Evolutionary conservation across 2,888 invertebrate species (phyloP).

Genomic region (Latrodectus hesperus): DNA sequence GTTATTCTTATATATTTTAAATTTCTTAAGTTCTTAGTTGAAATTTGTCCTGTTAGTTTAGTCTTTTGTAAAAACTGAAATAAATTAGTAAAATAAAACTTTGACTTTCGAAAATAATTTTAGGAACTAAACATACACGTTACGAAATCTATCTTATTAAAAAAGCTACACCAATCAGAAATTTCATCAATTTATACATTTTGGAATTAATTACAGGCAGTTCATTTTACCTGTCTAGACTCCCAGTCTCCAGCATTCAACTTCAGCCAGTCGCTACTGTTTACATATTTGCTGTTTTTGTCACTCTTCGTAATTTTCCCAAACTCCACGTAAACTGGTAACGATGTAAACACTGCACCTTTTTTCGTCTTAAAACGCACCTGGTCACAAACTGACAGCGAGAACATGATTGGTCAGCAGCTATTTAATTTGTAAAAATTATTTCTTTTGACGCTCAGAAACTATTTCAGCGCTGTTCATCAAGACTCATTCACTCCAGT

Average conservation of each 20-base stretch:
- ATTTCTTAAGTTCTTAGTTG: too few relatives aligned
- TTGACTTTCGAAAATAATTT: too few relatives aligned
- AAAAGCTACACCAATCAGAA: neutral
- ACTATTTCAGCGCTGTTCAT: neutral
- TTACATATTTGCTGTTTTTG: conserved; percentile 59
- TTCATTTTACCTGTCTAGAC: conserved; percentile 52
- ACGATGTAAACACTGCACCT: conserved; percentile 59
- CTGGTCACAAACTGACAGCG: conserved; percentile 69
- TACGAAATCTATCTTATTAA: neutral
- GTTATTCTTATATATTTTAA: too few relatives aligned
- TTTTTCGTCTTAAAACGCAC: conserved; percentile 69
- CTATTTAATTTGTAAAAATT: too few relatives aligned
- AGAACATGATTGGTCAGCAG: conserved; percentile 63
- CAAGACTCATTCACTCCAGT: neutral
- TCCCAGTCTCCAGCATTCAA: conserved; percentile 56
- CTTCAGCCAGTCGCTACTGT: conserved; percentile 64
- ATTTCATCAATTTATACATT: neutral
- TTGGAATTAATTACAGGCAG: too few relatives aligned
- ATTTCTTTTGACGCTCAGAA: neutral
- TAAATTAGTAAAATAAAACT: too few relatives aligned
- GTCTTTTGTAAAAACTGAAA: too few relatives aligned
- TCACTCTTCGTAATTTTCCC: conserved; percentile 66
- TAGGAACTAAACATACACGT: too few relatives aligned
- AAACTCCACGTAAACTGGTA: conserved; percentile 69
- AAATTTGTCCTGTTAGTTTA: too few relatives aligned